Evolutionary conservation across 2,797 vertebrate species (phyloP).

Genomic region (Paedocypris micromegethes): DNA sequence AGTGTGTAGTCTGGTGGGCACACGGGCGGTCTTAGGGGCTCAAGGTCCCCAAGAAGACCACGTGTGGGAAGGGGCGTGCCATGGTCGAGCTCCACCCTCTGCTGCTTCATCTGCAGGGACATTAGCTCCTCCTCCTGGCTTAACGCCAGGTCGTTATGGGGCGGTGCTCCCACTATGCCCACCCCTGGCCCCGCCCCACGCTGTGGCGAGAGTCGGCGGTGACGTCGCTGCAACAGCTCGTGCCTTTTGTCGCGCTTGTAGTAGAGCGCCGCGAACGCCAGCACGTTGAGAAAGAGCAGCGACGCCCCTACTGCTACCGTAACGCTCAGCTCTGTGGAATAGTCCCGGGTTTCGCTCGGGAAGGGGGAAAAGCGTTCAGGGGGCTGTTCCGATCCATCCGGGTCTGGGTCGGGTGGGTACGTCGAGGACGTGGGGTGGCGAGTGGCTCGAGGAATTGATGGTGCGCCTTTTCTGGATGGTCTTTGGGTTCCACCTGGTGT

Average conservation of each 20-base stretch:
- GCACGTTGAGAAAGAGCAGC: conserved; percentile 87
- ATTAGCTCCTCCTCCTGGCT: conserved; percentile 87
- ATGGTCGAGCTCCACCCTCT: conserved; percentile 73
- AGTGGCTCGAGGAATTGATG: conserved; percentile 51
- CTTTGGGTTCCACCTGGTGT: conserved; percentile 61
- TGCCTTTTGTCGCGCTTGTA: conserved; percentile 89
- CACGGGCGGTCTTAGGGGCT: conserved; percentile 75
- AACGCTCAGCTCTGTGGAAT: conserved; percentile 89
- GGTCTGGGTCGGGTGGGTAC: conserved; percentile 68
- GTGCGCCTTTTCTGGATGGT: conserved; percentile 53
- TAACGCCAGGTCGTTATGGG: conserved; percentile 81
- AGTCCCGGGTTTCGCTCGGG: conserved; percentile 78
- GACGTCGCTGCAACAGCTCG: conserved; percentile 79
- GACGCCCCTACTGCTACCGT: conserved; percentile 89
- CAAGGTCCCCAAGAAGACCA: conserved; percentile 72
- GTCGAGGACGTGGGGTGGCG: conserved; percentile 63
- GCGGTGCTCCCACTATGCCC: conserved; percentile 64
- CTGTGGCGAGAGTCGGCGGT: conserved; percentile 71
- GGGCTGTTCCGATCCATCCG: conserved; percentile 63
- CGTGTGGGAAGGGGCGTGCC: conserved; percentile 69
- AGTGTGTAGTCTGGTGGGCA: conserved; percentile 91
- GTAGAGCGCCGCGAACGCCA: conserved; percentile 89
- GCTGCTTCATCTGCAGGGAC: conserved; percentile 87
- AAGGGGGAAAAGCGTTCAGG: conserved; percentile 64
- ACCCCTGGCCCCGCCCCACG: conserved; percentile 65